Base-by-base conservation (phyloP, 2,888 invertebrate genomes). In the Aspidiotus destructor region DNA sequence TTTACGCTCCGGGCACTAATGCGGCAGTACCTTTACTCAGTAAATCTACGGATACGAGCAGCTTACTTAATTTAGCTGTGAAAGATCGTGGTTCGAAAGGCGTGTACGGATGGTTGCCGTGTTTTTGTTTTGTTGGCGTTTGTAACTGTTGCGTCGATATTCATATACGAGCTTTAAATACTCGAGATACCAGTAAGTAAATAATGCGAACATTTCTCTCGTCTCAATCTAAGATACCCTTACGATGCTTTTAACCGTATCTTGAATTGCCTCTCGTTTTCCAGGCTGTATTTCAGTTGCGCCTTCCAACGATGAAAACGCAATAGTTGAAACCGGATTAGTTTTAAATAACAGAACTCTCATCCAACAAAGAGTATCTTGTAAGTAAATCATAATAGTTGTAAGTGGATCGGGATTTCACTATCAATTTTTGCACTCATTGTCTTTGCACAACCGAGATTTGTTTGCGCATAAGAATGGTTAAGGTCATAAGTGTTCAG, bases 101-200 rank as follows among this genome's bases (percentile, higher is more conserved):
- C 13, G 28, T 68, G 15, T 68, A 68, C 41, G 68, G 68, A 41
- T 52, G 41, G 44, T 55, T 61, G 53, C 61, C 60, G 11, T 68
- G 68, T n/a, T n/a, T 17, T 2, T 68, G 68, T 61, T n/a, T 17
- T 13, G 8, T 9, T 15, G 54, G 16, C 41, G 52, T 15, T 41
- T 68, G 68, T 41, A 60, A 15, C 13, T 68, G 68, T 42, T 68
- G 68, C 55, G 68, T 68, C 13, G 61, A 68, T 60, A 60, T 68
- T 40, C 41, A 53, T 41, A 61, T 68, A 13, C 60, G 42, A 41
- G 13, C 54, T 8, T 41, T 68, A 7, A 61, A 61, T 28, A n/a
- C 53, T 8, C n/a, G n/a, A 13, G 61, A 61, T 15, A 61, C 41
- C 11, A 44, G 61, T 61, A 61, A 41, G 42, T 44, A 16, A 57